A percentile compares a stretch with the other conserved stretches of the same genome.
Conservation (phyloP, 2,888 invertebrate genomes). For the Trachelus stipa region DNA sequence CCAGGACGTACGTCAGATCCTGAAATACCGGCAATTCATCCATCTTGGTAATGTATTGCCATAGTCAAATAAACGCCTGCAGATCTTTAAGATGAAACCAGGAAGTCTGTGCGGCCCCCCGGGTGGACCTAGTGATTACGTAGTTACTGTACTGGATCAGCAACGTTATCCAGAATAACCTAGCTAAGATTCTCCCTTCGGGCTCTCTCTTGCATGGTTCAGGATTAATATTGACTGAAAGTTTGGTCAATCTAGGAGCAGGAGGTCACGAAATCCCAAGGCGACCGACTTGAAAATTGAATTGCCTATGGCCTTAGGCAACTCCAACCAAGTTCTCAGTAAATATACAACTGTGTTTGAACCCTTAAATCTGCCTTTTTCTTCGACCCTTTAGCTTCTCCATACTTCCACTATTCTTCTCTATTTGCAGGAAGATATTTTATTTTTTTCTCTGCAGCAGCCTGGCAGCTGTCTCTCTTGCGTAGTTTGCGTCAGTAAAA, state of each 20-base stretch:
- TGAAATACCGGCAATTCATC: slow-evolving; percentile 57
- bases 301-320: background rate
- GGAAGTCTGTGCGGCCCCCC: background rate
- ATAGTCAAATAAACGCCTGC: background rate
- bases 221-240: background rate
- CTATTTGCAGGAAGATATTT: background rate
- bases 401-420: background rate
- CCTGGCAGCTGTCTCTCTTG: background rate
- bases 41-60: background rate
- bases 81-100: background rate
- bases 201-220: background rate
- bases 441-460: background rate
- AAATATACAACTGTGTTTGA: background rate
- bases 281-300: background rate
- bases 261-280: background rate
- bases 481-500: background rate
- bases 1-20: slow-evolving; percentile 68
- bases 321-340: background rate
- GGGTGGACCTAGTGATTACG: background rate
- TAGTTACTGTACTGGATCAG: background rate
- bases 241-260: background rate
- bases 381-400: background rate
- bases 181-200: background rate
- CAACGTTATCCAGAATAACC: background rate
- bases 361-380: background rate